These are phyloP conservation scores for Heliconius hortense DNA, from an alignment of 2,888 invertebrate genomes.

Conservation along the genomic window DNA sequence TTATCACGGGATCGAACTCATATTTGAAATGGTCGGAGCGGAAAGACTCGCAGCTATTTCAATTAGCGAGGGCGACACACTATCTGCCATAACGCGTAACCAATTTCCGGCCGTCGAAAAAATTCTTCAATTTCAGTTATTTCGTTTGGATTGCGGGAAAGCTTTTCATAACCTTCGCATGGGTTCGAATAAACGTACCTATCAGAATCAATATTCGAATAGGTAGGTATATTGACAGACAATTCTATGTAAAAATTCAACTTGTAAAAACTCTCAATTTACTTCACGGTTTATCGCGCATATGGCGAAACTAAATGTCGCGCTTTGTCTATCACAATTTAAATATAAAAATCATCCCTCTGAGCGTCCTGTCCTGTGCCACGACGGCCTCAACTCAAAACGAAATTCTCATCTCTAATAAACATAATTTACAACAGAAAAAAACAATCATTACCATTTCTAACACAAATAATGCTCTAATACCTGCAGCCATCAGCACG, in stretches of 20 bases:
- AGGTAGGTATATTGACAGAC: too few relatives aligned
- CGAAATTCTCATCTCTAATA: not conserved
- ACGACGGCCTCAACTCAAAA: not conserved
- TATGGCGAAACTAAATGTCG: too few relatives aligned
- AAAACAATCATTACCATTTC: not conserved
- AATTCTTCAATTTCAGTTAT: conserved; percentile 28
- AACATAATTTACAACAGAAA: not conserved
- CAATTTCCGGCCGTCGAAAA: conserved; percentile 43
- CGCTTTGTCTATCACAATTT: too few relatives aligned
- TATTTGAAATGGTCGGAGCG: conserved; percentile 28
- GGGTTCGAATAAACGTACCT: not conserved
- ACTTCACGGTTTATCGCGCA: too few relatives aligned
- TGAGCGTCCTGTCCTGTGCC: not conserved
- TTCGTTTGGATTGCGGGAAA: conserved; percentile 13
- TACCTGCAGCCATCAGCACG: not conserved
- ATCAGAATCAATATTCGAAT: too few relatives aligned
- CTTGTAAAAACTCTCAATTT: too few relatives aligned
- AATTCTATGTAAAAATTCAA: too few relatives aligned
- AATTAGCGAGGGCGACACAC: conserved; percentile 42
- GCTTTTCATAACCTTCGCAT: conserved; percentile 11
- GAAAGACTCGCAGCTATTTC: conserved; percentile 38
- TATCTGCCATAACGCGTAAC: conserved; percentile 39
- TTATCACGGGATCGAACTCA: conserved; percentile 17
- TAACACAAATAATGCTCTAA: not conserved
- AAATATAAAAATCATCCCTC: too few relatives aligned